Conservation (phyloP, 1,140 invertebrate species). For the Cecropterus lyciades region DNA sequence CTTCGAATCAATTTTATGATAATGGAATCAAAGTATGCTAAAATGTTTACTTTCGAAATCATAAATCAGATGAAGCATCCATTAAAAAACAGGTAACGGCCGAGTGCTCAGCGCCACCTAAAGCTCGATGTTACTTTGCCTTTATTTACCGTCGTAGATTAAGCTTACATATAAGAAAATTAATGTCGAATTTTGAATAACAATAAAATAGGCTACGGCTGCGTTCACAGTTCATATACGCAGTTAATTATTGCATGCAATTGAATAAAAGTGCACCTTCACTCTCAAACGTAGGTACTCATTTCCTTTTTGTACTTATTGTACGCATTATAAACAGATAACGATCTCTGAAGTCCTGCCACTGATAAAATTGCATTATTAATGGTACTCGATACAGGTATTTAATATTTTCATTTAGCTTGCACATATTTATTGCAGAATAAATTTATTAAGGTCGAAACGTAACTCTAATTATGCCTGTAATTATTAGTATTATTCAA, state of each 20-base stretch:
- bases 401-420: slow-evolving; percentile 9
- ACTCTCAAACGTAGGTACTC: slow-evolving; percentile 1
- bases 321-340: slow-evolving; percentile 15
- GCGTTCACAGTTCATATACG: not conserved
- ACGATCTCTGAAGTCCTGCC: slow-evolving; percentile 6
- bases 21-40: slow-evolving; percentile 43
- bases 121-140: slow-evolving; percentile 6
- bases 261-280: slow-evolving; percentile 13
- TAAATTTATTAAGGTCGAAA: not conserved
- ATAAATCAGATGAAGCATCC: slow-evolving; percentile 34
- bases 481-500: slow-evolving; percentile 9
- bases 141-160: not conserved
- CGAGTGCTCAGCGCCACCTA: slow-evolving; percentile 1
- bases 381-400: slow-evolving; percentile 8
- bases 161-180: not conserved
- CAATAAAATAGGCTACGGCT: not conserved
- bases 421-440: slow-evolving; percentile 9
- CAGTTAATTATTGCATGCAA: not conserved
- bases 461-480: slow-evolving; percentile 3
- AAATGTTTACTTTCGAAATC: slow-evolving; percentile 46
- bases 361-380: slow-evolving; percentile 20
- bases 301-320: slow-evolving; percentile 10
- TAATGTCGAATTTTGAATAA: slow-evolving; percentile 7
- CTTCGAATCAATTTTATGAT: slow-evolving; percentile 44
- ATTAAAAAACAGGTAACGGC: slow-evolving; percentile 19